phyloP scores from a whole-genome alignment of 2,888 invertebrate species.

The Reticulitermes lucifugus region DNA sequence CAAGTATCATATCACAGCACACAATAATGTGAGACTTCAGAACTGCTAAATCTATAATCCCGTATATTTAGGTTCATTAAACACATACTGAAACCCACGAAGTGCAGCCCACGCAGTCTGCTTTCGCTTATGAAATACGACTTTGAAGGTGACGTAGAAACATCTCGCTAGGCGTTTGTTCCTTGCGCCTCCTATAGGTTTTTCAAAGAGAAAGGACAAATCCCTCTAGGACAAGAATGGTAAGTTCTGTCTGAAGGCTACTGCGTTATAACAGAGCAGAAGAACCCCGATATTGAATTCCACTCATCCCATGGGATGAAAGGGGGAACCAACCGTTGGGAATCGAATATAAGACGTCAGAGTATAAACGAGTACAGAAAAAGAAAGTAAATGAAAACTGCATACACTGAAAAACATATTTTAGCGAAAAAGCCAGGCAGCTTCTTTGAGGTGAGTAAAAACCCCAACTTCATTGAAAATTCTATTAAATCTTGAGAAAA shows the following conservation, averaged over 20 bases:
- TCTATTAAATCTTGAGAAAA: too few species aligned
- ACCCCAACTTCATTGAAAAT: too few species aligned
- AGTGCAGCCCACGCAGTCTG: neutral
- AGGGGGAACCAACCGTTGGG: slow-evolving; percentile 13
- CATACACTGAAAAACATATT: slow-evolving; percentile 3
- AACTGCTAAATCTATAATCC: too few species aligned
- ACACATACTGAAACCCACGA: too few species aligned
- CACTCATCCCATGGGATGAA: slow-evolving; percentile 35
- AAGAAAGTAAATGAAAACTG: slow-evolving; percentile 24
- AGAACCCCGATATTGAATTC: slow-evolving; percentile 37
- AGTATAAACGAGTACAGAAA: slow-evolving; percentile 16
- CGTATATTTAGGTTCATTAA: too few species aligned
- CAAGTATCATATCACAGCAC: too few species aligned
- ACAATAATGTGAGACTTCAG: too few species aligned
- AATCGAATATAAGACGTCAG: slow-evolving; percentile 20
- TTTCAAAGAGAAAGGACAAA: slow-evolving; percentile 17
- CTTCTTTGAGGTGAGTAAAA: too few species aligned
- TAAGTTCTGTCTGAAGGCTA: neutral
- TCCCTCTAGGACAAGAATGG: slow-evolving; percentile 20
- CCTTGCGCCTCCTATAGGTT: slow-evolving; percentile 10
- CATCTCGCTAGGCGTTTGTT: neutral
- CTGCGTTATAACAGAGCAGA: neutral
- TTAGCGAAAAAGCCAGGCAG: too few species aligned
- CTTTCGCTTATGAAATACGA: too few species aligned
- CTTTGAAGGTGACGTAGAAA: too few species aligned